These are phyloP conservation scores for Ambastaia sidthimunki DNA, from an alignment of 2,797 vertebrate species.

Conservation along the genomic window DNA sequence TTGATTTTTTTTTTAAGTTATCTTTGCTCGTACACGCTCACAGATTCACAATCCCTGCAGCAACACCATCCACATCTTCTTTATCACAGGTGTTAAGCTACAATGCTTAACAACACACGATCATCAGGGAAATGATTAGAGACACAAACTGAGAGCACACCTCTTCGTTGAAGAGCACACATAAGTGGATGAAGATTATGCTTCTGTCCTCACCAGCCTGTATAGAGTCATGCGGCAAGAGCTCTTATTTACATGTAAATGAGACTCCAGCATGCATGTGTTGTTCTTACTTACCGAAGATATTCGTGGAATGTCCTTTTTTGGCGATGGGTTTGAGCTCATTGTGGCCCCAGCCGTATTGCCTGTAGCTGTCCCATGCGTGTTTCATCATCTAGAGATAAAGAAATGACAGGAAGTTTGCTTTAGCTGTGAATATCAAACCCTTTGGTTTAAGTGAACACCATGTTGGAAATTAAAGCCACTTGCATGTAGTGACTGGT, in stretches of 20 bases:
- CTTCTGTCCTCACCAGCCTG: not conserved
- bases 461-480: not conserved
- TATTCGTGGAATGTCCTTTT: constrained; percentile 99
- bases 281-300: constrained; percentile 88
- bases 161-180: not conserved
- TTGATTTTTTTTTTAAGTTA: not conserved
- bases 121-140: constrained; percentile 41
- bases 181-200: constrained; percentile 27
- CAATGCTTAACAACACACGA: constrained; percentile 29
- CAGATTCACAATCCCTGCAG: constrained; percentile 3
- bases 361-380: constrained; percentile 96
- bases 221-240: constrained; percentile 9
- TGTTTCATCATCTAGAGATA: constrained; percentile 95
- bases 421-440: not conserved
- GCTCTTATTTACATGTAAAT: constrained; percentile 56
- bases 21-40: constrained; percentile 40
- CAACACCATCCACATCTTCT: constrained; percentile 38
- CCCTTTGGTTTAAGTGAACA: not conserved
- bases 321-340: constrained; percentile 97
- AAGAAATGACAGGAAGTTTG: constrained; percentile 43
- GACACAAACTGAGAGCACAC: not conserved
- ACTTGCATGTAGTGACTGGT: not conserved
- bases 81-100: constrained; percentile 35
- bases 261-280: constrained; percentile 21
- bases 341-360: constrained; percentile 99